A percentile compares a stretch with the other conserved stretches of the same genome.
These are phyloP conservation scores for Brachyhypopomus gauderio DNA, from an alignment of 2,113 vertebrate species.

Conservation along the genomic window DNA sequence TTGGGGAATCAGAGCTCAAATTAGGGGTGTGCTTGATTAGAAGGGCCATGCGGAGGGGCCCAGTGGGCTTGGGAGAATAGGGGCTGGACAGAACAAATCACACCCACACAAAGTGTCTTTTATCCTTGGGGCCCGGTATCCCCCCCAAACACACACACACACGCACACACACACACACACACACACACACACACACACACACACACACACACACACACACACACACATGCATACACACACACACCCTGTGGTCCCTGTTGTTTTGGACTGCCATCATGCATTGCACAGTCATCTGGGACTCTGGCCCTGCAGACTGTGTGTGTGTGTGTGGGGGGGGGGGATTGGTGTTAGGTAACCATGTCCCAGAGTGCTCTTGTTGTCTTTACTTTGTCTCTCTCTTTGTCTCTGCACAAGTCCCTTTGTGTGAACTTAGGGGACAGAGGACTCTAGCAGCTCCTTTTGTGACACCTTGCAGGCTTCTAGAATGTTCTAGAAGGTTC, in stretches of 20 bases:
- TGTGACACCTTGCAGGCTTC: background rate
- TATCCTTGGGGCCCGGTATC: constrained; percentile 78
- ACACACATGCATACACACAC: constrained; percentile 72
- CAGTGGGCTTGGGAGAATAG: constrained; percentile 72
- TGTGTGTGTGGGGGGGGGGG: constrained; percentile 60
- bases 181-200: constrained; percentile 74
- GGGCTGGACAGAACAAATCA: constrained; percentile 81
- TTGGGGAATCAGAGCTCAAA: constrained; percentile 93
- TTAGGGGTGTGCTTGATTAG: constrained; percentile 86
- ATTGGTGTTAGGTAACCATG: background rate
- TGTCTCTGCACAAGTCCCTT: too few species aligned
- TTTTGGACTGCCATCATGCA: constrained; percentile 74
- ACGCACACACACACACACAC: constrained; percentile 68
- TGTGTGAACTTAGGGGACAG: background rate
- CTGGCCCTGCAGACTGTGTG: constrained; percentile 89
- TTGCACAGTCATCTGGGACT: constrained; percentile 85
- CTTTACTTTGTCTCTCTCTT: too few species aligned
- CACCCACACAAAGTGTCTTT: constrained; percentile 93
- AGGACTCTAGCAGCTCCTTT: background rate
- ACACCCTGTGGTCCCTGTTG: constrained; percentile 74
- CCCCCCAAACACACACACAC: constrained; percentile 79
- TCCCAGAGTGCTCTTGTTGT: too few species aligned
- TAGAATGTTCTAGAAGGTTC: background rate
- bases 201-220: constrained; percentile 72
- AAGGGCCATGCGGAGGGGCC: constrained; percentile 66